A percentile compares a stretch with the other conserved stretches of the same genome.
Conservation (phyloP, 2,113 vertebrate genomes). For the Crotalus viridis region DNA sequence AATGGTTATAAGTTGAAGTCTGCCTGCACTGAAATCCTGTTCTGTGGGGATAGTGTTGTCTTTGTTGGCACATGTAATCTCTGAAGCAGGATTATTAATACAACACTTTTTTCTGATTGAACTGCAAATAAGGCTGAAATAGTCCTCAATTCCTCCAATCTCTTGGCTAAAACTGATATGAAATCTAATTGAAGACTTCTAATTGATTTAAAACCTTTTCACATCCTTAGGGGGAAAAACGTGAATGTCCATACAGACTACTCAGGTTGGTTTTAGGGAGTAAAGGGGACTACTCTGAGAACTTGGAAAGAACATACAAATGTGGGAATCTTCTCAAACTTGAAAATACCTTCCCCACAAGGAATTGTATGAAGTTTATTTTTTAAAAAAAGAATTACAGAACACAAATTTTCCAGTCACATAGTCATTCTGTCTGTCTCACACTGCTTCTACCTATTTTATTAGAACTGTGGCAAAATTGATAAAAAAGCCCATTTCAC, state of each 20-base stretch:
- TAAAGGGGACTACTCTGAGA: background rate
- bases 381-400: background rate
- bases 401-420: background rate
- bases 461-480: background rate
- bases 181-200: background rate
- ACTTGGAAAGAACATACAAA: background rate
- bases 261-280: background rate
- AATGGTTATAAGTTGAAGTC: background rate
- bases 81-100: background rate
- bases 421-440: background rate
- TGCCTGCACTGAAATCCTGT: background rate
- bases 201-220: background rate
- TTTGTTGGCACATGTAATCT: background rate
- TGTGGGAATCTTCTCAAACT: background rate
- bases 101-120: background rate
- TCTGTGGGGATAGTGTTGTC: background rate
- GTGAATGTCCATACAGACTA: background rate
- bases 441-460: background rate
- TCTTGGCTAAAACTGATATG: background rate
- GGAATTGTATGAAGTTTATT: background rate
- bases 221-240: too few species aligned
- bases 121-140: background rate
- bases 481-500: background rate
- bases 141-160: background rate
- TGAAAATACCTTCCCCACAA: background rate